Conservation (phyloP, 2,113 vertebrate genomes). For the Oryzias melastigma region DNA sequence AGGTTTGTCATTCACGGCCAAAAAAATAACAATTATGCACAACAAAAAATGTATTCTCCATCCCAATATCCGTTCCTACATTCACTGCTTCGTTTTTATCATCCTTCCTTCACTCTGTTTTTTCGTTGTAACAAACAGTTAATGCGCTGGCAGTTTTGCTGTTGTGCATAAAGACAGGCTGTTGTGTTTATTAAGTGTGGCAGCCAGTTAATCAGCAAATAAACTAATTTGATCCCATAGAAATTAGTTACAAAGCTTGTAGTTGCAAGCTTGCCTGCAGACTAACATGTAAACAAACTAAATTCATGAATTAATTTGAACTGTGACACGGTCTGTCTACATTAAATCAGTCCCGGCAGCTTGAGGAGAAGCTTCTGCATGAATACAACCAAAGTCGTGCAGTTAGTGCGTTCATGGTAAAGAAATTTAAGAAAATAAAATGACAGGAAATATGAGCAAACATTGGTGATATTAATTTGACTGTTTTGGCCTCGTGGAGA, state of each 20-base stretch:
- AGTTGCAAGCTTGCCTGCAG: not conserved
- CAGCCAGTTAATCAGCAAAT: not conserved
- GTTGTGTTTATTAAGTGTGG: not conserved
- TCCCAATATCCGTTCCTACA: no score
- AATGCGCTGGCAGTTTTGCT: not conserved
- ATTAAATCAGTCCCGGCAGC: not conserved
- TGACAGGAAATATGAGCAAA: not conserved
- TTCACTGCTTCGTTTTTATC: no score
- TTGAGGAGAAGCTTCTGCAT: not conserved
- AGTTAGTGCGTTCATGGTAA: not conserved
- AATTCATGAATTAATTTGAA: slow-evolving; percentile 3
- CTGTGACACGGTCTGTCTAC: not conserved
- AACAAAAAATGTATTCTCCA: no score
- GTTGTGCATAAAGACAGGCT: not conserved
- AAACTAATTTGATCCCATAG: not conserved
- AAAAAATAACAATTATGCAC: no score
- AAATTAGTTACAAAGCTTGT: not conserved
- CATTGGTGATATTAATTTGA: not conserved
- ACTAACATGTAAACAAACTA: not conserved
- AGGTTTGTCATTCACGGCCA: no score
- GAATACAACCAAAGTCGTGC: not conserved
- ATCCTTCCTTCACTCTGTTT: no score
- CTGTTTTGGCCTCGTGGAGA: not conserved
- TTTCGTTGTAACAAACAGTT: not conserved
- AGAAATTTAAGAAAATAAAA: not conserved